Evolutionary conservation across 2,797 vertebrate genomes (phyloP), one percentile per base, ranked within the genome.

Genomic region (Manis crassicaudata): DNA sequence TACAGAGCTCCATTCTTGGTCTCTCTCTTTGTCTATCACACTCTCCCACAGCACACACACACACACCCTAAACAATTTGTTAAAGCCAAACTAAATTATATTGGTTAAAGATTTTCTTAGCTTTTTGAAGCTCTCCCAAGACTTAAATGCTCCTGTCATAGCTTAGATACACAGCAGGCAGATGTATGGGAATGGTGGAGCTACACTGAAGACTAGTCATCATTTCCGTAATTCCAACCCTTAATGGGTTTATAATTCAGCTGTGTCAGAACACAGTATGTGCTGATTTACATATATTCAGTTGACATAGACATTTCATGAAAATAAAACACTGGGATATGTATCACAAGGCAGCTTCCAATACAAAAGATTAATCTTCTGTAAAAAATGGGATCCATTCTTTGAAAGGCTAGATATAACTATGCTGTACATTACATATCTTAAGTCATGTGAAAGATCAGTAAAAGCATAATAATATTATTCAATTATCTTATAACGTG

Each of bases 341-440:
- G 18, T 93, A 90, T 92, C 86, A 93, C 21, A 96, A 94, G 81
- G 75, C 7, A 67, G 70, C 35, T 96, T 93, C 60, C 85, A 97
- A 94, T 25, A 54, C n/a, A 91, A 96, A 94, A 96, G 23, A 88
- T 89, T 89, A 90, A 88, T 95, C 29, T 90, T 80, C 32, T 56
- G 35, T 93, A 77, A 91, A 93, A 90, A 94, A 90, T 58, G 84
- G 25, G 35, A 92, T 50, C 11, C 43, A 80, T 32, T 96, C 11
- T 46, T 97, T 62, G 50, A 81, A 95, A 87, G 43, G 46, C n/a
- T 94, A 87, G 58, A 72, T 88, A 72, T 62, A 97, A 81, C 13
- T 87, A 95, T 52, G 3, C 4, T 89, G 17, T 68, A 91, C 7
- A 54, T 94, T 96, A 67, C 1, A 62, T 87, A 68, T 76, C 54